A percentile compares a stretch with the other conserved stretches of the same genome.
These are phyloP conservation scores for Aphelocoma californica DNA, from an alignment of 2,797 vertebrate species.

Conservation along the genomic window DNA sequence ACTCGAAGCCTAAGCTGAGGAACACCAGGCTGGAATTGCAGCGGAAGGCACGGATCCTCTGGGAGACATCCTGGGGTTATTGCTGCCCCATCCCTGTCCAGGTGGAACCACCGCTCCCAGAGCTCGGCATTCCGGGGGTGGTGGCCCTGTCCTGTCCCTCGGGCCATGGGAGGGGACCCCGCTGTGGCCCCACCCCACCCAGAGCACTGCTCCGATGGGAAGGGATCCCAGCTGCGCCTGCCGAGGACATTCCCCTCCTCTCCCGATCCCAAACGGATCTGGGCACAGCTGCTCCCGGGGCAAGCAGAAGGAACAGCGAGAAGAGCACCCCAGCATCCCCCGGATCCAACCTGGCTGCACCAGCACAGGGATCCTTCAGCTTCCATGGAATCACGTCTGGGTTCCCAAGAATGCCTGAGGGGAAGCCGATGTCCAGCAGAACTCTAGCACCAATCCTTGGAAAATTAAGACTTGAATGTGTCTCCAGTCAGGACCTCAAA, in stretches of 20 bases:
- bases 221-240: neutral
- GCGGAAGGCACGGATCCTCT: neutral
- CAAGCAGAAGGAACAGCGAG: neutral
- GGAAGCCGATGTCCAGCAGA: neutral
- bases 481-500: neutral
- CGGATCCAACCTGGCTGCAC: neutral
- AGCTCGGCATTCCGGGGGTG: rapidly evolving
- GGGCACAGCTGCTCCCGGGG: neutral
- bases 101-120: neutral
- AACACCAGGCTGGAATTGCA: rapidly evolving
- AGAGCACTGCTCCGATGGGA: neutral
- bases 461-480: neutral
- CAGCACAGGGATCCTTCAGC: neutral
- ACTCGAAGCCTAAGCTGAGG: neutral
- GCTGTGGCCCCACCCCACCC: rapidly evolving
- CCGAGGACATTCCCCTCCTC: rapidly evolving
- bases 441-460: constrained; percentile 35
- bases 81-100: rapidly evolving
- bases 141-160: neutral
- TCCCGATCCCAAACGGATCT: neutral
- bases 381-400: neutral
- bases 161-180: neutral
- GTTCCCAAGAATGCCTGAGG: neutral
- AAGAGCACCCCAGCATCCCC: neutral
- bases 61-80: rapidly evolving